These are phyloP conservation scores for Tenebrio molitor DNA, from an alignment of 1,140 invertebrate genomes.

Conservation along the genomic window DNA sequence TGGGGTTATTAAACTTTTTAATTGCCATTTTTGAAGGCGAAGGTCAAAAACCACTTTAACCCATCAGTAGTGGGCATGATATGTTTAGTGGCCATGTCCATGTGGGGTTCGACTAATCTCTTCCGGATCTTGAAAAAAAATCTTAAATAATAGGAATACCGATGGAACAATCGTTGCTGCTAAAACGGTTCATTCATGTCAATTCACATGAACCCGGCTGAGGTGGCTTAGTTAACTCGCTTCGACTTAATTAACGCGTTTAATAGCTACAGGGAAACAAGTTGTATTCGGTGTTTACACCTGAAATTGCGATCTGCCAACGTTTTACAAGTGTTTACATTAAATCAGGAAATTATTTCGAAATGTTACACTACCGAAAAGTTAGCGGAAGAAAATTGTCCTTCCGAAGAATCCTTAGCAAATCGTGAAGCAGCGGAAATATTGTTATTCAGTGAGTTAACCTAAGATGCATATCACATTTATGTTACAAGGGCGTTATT, in stretches of 20 bases:
- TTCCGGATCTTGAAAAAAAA: too few relatives aligned
- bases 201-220: conserved; percentile 11
- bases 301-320: conserved; percentile 73
- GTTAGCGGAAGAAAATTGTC: conserved; percentile 73
- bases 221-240: not conserved
- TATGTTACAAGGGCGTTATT: conserved; percentile 53
- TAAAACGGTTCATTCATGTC: not conserved
- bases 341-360: conserved; percentile 69
- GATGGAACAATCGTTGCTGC: conserved; percentile 6
- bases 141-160: conserved; percentile 1
- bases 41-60: conserved; percentile 22
- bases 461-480: conserved; percentile 29
- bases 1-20: conserved; percentile 31
- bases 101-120: too few relatives aligned
- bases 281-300: conserved; percentile 76
- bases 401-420: conserved; percentile 67
- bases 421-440: conserved; percentile 67
- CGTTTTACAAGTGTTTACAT: conserved; percentile 75
- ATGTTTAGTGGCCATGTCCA: conserved; percentile 12
- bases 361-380: conserved; percentile 76
- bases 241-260: conserved; percentile 12
- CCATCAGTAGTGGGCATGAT: not conserved
- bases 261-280: conserved; percentile 67
- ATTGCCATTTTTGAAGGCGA: not conserved
- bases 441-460: conserved; percentile 70